Base-by-base conservation (phyloP, 1,140 invertebrate species). In the Myzus persicae region DNA sequence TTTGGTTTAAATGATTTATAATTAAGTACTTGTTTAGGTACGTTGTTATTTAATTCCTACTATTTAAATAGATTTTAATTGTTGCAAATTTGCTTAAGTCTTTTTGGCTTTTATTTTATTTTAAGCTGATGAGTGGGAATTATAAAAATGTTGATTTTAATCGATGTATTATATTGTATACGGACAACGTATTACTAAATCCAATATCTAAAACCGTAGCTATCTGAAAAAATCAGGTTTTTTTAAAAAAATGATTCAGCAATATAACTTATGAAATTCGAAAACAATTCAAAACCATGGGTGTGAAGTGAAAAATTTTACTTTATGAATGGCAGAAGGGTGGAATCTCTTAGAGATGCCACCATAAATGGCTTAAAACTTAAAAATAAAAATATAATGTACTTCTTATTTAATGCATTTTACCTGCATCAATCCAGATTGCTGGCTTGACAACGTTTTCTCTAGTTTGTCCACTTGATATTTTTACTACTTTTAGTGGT, bases 401-500 rank as follows among this genome's bases (percentile, higher is more conserved):
- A 18, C 9, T 31, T 67, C 31, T 76, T 24, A 2, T 46, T 8
- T 8, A 51, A 22, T 36, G 0, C 14, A 22, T 24, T 94, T 94
- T 94, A 96, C 96, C 96, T 93, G 95, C 96, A 94, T 97, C 96
- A n/a, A 97, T 96, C 96, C 96, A 97, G 90, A 97, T 96, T 0
- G 95, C 96, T 1, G 96, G 96, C 94, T 96, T 96, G 40, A 95
- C 94, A 1, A 94, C 95, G 0, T 96, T 8, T 96, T 94, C 94
- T 96, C 97, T 93, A 93, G 90, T 76, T 88, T 81, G 93, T 94
- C 84, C 85, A 95, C 94, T 95, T 0, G 96, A 96, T 6, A 96
- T 94, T 94, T 97, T 97, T 36, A 96, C 95, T 26, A 97, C 95
- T 95, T 97, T 97, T 4, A 98, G 95, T 9, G 97, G 96, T 88